Evolutionary conservation across 1,140 invertebrate species (phyloP), one percentile per base, ranked within the genome.

Genomic region (Lethrus apterus): DNA sequence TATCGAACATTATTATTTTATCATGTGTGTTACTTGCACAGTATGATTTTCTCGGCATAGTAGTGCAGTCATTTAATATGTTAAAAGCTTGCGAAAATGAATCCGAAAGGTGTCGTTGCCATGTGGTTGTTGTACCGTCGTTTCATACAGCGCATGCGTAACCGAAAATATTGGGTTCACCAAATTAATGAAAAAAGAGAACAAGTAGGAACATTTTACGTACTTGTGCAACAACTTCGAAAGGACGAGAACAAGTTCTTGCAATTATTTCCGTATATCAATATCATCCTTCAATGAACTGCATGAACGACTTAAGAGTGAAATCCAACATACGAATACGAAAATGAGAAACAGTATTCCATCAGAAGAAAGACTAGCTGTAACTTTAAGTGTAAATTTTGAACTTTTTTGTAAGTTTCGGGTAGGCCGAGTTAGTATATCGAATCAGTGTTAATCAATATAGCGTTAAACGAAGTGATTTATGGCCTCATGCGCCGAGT

Each of bases 271-370:
- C 23, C 23, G 23, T 26, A 26, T 26, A n/a, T 26, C 23, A 26
- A 26, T 26, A 26, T 26, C n/a, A 26, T 26, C 23, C 23, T 26
- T 26, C 23, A 26, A 26, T 26, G 23, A 26, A 26, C n/a, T 26
- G 23, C 23, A 26, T 26, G 23, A 26, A 26, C 23, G 23, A 26
- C 23, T 26, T 26, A 26, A 26, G 23, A 26, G 23, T 26, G 23
- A 26, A 26, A 26, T 26, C 23, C 23, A 26, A 26, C 23, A 26
- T 26, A 26, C 23, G 23, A 26, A 26, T 26, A 26, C 23, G 23
- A 26, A 26, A 26, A 26, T 26, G 23, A 26, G 23, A 26, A 26
- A 26, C 23, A 26, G 23, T 26, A 26, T 26, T 26, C 23, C 23
- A 26, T 26, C 23, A 26, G 23, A 26, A 26, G 23, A 26, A 26